A percentile compares a stretch with the other conserved stretches of the same genome.
These are phyloP conservation scores for Odontophorus gujanensis DNA, from an alignment of 2,113 vertebrate species.

Conservation along the genomic window DNA sequence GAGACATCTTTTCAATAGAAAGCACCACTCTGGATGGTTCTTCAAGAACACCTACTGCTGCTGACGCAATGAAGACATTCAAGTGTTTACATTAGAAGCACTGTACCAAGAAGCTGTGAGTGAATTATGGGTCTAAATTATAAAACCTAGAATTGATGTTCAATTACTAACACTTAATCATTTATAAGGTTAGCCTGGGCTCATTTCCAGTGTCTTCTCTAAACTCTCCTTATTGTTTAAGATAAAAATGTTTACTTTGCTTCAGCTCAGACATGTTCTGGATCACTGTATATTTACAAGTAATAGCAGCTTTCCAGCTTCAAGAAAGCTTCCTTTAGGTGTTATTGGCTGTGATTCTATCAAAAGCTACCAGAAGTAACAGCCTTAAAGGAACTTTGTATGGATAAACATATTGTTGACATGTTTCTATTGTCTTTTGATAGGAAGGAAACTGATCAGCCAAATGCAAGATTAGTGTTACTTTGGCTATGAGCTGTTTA, in stretches of 20 bases:
- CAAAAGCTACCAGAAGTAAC: neutral
- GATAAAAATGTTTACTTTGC: accelerated
- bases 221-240: neutral
- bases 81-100: neutral
- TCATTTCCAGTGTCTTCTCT: neutral
- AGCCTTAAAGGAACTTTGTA: neutral
- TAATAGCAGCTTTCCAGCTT: neutral
- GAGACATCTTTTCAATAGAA: neutral
- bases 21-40: neutral
- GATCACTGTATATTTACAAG: neutral
- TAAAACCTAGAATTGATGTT: neutral
- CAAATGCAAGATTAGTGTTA: neutral
- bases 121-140: neutral
- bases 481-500: neutral
- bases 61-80: neutral
- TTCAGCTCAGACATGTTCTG: neutral
- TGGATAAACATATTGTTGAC: accelerated
- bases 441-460: neutral
- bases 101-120: neutral
- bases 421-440: neutral
- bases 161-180: neutral
- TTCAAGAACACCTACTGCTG: neutral
- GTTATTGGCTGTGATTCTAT: neutral
- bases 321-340: neutral
- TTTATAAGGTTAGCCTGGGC: neutral